A percentile compares a stretch with the other conserved stretches of the same genome.
Conservation (phyloP, 2,113 vertebrate genomes). For the Lepus americanus region DNA sequence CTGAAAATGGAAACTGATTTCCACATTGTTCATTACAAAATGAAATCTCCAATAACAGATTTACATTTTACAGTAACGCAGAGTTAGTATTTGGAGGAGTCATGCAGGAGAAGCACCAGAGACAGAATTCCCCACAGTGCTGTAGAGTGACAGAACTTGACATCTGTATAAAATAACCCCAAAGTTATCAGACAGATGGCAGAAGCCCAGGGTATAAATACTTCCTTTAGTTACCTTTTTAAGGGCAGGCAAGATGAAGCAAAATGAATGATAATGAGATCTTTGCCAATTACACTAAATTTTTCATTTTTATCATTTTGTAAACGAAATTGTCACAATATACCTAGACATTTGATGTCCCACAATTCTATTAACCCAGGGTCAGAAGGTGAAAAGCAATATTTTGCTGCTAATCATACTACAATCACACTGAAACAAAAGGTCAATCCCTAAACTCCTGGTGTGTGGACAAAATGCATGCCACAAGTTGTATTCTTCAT, state of each 20-base stretch:
- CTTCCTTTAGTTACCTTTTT: not conserved
- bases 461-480: not conserved
- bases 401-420: not conserved
- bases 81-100: not conserved
- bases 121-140: not conserved
- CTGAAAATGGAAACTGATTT: slow-evolving; percentile 4
- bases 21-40: not conserved
- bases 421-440: not conserved
- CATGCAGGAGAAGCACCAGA: not conserved
- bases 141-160: not conserved
- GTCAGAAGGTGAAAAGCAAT: not conserved
- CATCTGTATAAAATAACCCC: slow-evolving; percentile 1
- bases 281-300: not conserved
- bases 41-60: not conserved
- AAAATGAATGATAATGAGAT: not conserved
- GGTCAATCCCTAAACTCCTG: not conserved
- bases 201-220: not conserved
- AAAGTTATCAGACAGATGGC: not conserved
- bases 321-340: not conserved
- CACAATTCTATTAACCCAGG: not conserved
- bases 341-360: not conserved
- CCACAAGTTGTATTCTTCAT: not conserved
- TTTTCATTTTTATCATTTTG: not conserved
- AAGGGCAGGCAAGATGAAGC: not conserved
- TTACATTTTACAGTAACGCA: not conserved